Conservation (phyloP, 1,140 invertebrate species). For the Popillia japonica region DNA sequence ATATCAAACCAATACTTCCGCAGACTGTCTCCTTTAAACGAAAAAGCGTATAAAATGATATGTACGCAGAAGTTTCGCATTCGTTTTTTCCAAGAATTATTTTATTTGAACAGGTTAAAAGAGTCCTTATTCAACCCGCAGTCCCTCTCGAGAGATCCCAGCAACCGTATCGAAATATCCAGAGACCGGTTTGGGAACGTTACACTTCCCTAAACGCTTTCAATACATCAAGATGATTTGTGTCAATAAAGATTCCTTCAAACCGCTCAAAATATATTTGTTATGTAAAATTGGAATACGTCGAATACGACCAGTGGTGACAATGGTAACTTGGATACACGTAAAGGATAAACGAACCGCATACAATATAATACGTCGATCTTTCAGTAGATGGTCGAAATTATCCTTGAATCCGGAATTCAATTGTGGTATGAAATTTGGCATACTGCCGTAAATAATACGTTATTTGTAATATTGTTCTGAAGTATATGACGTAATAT, state of each 20-base stretch:
- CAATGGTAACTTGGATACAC: neutral
- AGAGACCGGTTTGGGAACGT: neutral
- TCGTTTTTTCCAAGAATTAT: neutral
- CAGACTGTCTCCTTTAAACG: neutral
- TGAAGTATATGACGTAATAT: too few relatives aligned
- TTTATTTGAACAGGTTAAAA: slow-evolving; percentile 12
- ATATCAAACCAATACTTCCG: neutral
- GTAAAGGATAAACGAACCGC: neutral
- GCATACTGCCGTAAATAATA: too few relatives aligned
- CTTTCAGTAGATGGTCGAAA: neutral
- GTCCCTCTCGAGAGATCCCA: neutral
- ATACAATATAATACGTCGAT: neutral
- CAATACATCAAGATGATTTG: slow-evolving; percentile 14
- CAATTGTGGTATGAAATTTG: too few relatives aligned
- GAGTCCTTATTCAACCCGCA: slow-evolving; percentile 5
- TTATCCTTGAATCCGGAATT: too few relatives aligned
- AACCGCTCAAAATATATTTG: neutral
- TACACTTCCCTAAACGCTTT: slow-evolving; percentile 14
- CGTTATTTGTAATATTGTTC: too few relatives aligned
- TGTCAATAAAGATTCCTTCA: slow-evolving; percentile 18
- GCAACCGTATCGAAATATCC: neutral
- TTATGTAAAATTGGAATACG: slow-evolving; percentile 1
- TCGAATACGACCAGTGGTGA: neutral
- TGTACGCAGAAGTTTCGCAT: neutral
- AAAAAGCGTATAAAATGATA: neutral